A percentile compares a stretch with the other conserved stretches of the same genome.
These are phyloP conservation scores for Cetonia aurata DNA, from an alignment of 2,888 invertebrate genomes.

Conservation along the genomic window DNA sequence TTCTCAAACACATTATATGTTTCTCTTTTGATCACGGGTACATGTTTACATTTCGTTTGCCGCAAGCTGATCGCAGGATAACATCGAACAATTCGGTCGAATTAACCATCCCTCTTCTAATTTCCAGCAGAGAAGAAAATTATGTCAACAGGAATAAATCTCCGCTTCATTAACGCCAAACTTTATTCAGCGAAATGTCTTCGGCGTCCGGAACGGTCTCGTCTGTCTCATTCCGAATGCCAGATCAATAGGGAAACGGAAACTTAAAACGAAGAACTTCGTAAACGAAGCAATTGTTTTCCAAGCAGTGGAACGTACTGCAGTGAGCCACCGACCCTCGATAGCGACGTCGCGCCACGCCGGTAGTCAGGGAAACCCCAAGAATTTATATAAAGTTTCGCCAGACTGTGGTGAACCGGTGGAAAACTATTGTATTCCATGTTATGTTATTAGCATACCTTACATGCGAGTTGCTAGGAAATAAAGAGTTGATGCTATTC, in stretches of 20 bases:
- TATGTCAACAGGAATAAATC: not conserved
- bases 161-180: conserved; percentile 26
- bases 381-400: conserved; percentile 42
- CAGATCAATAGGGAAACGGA: conserved; percentile 31
- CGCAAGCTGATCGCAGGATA: too few relatives aligned
- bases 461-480: conserved; percentile 23
- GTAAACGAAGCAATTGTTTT: conserved; percentile 32
- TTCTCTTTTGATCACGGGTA: too few relatives aligned
- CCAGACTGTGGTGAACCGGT: conserved; percentile 32
- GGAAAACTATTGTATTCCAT: conserved; percentile 30
- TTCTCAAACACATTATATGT: too few relatives aligned
- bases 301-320: not conserved
- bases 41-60: too few relatives aligned
- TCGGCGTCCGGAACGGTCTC: not conserved
- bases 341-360: not conserved
- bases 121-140: too few relatives aligned
- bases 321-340: conserved; percentile 8
- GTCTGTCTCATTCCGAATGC: conserved; percentile 3
- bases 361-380: conserved; percentile 32
- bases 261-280: conserved; percentile 32
- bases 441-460: conserved; percentile 24
- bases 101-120: too few relatives aligned
- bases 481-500: not conserved
- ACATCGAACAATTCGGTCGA: too few relatives aligned
- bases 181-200: not conserved